These are phyloP conservation scores for Drosophila kanapiae DNA, from an alignment of 1,140 invertebrate species.

Conservation along the genomic window DNA sequence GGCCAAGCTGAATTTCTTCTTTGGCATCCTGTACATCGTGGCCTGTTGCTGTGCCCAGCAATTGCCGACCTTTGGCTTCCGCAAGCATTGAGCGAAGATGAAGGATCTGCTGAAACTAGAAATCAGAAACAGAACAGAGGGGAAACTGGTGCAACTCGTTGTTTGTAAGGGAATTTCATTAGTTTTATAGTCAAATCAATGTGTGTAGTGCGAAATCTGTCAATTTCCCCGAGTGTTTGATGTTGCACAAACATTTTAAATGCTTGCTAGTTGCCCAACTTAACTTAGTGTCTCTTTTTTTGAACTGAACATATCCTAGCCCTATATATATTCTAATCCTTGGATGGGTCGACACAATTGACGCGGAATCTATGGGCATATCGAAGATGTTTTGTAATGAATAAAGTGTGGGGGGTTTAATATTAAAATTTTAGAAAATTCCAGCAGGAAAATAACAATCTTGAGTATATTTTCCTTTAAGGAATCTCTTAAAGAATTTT, in stretches of 20 bases:
- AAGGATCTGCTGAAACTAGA: background rate
- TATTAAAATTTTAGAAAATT: background rate
- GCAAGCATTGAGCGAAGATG: conserved; percentile 54
- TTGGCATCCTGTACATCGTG: conserved; percentile 95
- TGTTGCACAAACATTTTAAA: conserved; percentile 62
- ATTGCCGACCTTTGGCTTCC: conserved; percentile 85
- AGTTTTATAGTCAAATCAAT: conserved; percentile 43
- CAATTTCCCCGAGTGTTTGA: conserved; percentile 47
- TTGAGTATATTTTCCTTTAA: background rate
- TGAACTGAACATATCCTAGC: conserved; percentile 73
- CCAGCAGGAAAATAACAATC: too few relatives aligned
- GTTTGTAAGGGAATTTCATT: conserved; percentile 74
- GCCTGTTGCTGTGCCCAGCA: conserved; percentile 89
- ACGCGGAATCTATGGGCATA: conserved; percentile 5
- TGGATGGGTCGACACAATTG: conserved; percentile 6
- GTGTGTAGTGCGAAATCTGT: conserved; percentile 39
- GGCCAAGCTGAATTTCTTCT: conserved; percentile 95
- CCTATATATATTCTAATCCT: conserved; percentile 15
- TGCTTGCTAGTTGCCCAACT: conserved; percentile 61
- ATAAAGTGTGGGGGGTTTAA: background rate
- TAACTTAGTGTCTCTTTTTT: conserved; percentile 39
- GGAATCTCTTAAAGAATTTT: background rate
- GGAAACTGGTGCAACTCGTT: conserved; percentile 55
- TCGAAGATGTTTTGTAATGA: background rate
- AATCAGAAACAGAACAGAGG: conserved; percentile 19